Evolutionary conservation across 1,140 invertebrate species (phyloP), one percentile per base, ranked within the genome.

Genomic region (Cecropterus lyciades): DNA sequence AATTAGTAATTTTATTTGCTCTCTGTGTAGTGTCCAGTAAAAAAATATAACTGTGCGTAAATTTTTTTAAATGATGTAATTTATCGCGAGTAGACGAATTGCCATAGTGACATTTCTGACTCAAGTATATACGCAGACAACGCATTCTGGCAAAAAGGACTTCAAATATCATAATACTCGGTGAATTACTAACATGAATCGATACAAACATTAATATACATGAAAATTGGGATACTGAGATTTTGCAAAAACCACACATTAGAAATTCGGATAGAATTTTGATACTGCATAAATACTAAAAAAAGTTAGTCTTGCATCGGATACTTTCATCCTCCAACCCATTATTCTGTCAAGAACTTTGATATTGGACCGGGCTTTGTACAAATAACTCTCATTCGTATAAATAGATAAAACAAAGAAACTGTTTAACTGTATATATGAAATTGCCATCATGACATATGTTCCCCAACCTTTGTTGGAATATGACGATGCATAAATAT

Each of bases 281-380:
- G n/a, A 51, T 0, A 8, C 7, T 6, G 1, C 20, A 8, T 14
- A 9, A 27, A 27, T 27, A 3, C 5, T 51, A 14, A 51, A 14
- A 14, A 51, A 51, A 13, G 48, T 51, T 6, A 51, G 11, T 27
- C 48, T 13, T 8, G 20, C 20, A 30, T 51, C 48, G 0, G 4
- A 7, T 51, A n/a, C 10, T n/a, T 3, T 11, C 1, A 24, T 4
- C 6, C 20, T 3, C 48, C 48, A 51, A n/a, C 20, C 7, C 48
- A 51, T 51, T 27, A 51, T 0, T 51, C 48, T 51, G 1, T 51
- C 48, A 13, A 51, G 24, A 27, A 14, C n/a, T 51, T 51, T 51
- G 4, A 51, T 27, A 14, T 51, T 20, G n/a, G 20, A 13, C 0
- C 11, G 20, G n/a, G 27, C 27, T 20, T 8, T 27, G 48, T 51